phyloP scores from a whole-genome alignment of 2,113 vertebrate species.

The Microtus richardsoni region DNA sequence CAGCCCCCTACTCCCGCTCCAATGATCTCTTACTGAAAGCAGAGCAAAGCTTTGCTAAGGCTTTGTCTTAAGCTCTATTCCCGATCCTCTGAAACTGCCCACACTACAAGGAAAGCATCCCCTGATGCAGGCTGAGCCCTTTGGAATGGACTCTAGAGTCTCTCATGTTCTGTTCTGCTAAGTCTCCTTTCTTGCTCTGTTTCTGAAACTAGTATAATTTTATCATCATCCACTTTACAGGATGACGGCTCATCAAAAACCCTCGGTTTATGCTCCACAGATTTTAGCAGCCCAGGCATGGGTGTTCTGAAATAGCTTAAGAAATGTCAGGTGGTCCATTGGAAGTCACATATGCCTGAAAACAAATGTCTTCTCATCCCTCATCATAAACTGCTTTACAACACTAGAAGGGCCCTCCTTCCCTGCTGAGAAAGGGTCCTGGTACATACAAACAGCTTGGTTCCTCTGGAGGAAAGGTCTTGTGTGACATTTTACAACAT shows the following conservation, averaged over 20 bases:
- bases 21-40: background rate
- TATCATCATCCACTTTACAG: background rate
- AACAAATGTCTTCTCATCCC: background rate
- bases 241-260: background rate
- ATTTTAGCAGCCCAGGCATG: background rate
- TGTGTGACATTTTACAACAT: background rate
- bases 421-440: background rate
- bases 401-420: background rate
- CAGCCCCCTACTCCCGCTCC: accelerated
- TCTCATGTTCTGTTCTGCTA: background rate
- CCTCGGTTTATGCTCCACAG: background rate
- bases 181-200: background rate
- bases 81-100: background rate
- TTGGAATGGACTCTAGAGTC: background rate
- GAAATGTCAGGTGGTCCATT: background rate
- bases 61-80: background rate
- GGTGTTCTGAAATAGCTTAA: background rate
- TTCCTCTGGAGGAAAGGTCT: background rate
- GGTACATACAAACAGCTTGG: background rate
- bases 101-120: background rate
- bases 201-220: background rate
- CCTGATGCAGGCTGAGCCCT: background rate
- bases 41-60: background rate
- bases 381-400: background rate
- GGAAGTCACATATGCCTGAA: background rate